Evolutionary conservation across 1,140 invertebrate species (phyloP), one percentile per base, ranked within the genome.

Genomic region (Drosophila athabasca): DNA sequence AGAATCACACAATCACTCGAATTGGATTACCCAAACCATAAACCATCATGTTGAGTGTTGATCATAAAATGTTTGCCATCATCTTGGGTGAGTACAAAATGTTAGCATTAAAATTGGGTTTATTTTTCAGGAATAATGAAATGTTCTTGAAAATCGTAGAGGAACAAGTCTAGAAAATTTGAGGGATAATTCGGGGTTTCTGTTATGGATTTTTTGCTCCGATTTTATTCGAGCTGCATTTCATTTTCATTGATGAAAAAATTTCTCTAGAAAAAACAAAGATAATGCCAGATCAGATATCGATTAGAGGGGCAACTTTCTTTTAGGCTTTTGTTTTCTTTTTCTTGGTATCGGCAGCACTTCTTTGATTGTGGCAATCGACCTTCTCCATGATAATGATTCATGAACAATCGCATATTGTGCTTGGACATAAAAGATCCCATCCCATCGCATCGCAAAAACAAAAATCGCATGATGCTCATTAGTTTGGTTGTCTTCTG

Each of bases 401-500:
- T 13, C 35, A 39, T 52, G 44, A 59, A 68, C 59, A 83, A 65
- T 69, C 67, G 43, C 59, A 62, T 41, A 62, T 53, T 51, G 54
- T 66, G 31, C 61, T 26, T 62, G 13, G 43, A 62, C 46, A 55
- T 54, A 39, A 54, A 53, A 55, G 48, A 76, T 70, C 29, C 48
- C 74, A 75, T 68, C 66, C 29, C n/a, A 54, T 57, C 57, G 43
- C 49, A 57, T 82, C 54, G 62, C 6, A 9, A 2, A 52, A 71
- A 7, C 35, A 69, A 75, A 87, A 75, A 81, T 81, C 52, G 60
- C 83, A 76, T 72, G 35, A 39, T 13, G 75, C 68, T 78, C 83
- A 87, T 85, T 85, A 85, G 83, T 43, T 68, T 55, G 35, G 26
- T 61, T 60, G 46, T 71, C 70, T 72, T 75, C 35, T 60, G 15